A percentile compares a stretch with the other conserved stretches of the same genome.
Conservation (phyloP, 2,113 vertebrate species). For the Puffinus mauretanicus region DNA sequence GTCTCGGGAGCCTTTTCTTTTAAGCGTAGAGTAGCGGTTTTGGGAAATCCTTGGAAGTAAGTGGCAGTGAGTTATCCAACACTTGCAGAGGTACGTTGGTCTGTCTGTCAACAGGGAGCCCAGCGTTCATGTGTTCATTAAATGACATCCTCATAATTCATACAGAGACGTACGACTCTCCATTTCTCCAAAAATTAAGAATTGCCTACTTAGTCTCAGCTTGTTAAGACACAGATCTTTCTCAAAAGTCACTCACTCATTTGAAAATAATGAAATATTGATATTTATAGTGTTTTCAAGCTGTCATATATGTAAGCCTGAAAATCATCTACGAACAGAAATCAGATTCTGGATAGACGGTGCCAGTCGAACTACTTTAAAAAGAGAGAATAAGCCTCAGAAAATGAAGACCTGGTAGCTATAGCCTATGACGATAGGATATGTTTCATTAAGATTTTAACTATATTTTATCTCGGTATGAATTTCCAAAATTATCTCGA, state of each 20-base stretch:
- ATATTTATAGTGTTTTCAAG: slow-evolving; percentile 17
- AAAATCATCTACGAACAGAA: slow-evolving; percentile 19
- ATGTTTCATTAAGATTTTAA: slow-evolving; percentile 61
- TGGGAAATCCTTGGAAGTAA: background rate
- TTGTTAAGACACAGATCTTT: background rate
- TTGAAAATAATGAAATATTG: slow-evolving; percentile 24
- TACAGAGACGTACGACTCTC: background rate
- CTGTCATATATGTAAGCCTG: background rate
- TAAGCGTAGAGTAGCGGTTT: background rate
- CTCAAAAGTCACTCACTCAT: background rate
- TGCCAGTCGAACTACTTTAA: slow-evolving; percentile 33
- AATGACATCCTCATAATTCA: background rate
- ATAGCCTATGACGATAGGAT: background rate
- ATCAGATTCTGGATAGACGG: background rate
- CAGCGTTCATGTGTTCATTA: background rate
- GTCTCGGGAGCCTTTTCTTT: background rate
- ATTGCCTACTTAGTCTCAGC: background rate
- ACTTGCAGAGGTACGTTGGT: background rate
- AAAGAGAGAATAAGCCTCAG: slow-evolving; percentile 10
- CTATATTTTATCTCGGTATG: background rate
- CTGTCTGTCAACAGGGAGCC: background rate
- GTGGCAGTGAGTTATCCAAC: background rate
- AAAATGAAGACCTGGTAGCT: slow-evolving; percentile 40
- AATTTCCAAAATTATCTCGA: slow-evolving; percentile 55
- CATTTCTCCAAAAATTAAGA: background rate